Evolutionary conservation across 2,888 invertebrate species (phyloP).

Genomic region (Cheilosia vernalis): DNA sequence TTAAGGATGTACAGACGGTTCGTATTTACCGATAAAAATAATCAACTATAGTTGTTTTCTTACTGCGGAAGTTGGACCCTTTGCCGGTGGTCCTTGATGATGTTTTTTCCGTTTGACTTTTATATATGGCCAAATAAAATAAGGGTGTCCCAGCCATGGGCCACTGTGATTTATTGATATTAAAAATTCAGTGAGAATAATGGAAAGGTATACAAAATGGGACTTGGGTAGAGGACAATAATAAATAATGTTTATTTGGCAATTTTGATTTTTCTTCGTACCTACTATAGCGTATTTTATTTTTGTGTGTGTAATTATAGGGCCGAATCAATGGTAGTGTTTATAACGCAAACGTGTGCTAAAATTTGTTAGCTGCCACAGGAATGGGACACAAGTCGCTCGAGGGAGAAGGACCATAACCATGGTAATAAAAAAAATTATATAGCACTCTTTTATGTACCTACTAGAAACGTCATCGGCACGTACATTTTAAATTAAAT

Average conservation of each 20-base stretch:
- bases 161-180: neutral
- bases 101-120: conserved; percentile 8
- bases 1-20: conserved; percentile 42
- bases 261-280: neutral
- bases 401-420: too few relatives aligned
- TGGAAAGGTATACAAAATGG: neutral
- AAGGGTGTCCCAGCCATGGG: neutral
- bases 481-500: too few relatives aligned
- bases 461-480: too few relatives aligned
- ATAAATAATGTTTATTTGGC: conserved; percentile 3
- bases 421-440: too few relatives aligned
- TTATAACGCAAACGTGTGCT: neutral
- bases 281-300: neutral
- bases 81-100: conserved; percentile 1
- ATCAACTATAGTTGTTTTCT: conserved; percentile 51
- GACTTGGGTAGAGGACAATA: neutral
- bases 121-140: neutral
- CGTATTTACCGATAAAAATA: conserved; percentile 47
- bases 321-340: neutral
- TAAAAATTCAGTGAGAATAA: neutral
- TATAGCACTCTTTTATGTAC: too few relatives aligned
- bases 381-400: neutral
- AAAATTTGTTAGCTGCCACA: neutral
- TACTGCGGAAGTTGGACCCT: neutral
- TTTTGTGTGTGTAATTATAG: neutral